Base-by-base conservation (phyloP, 2,113 vertebrate genomes). In the Heterotis niloticus region DNA sequence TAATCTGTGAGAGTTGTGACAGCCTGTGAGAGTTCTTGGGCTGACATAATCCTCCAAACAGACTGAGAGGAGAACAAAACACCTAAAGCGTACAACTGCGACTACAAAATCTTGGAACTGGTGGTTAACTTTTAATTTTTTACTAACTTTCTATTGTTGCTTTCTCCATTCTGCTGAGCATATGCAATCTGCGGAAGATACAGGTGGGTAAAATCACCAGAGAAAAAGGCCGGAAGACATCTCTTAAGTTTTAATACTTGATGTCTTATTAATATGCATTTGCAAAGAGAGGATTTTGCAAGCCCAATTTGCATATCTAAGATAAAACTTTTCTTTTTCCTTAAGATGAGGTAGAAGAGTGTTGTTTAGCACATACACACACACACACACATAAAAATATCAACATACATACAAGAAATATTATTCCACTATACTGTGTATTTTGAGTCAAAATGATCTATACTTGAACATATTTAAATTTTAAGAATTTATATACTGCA, bases 201-300 rank as follows among this genome's bases (percentile, higher is more conserved):
- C 66, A 80, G 79, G 79, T 80, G 71, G 69, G 71, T 13, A 44
- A 72, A 62, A 76, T 81, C 28, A 62, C 34, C 60, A 67, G 44
- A 76, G 62, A 17, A 68, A 59, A 64, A 64, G 29, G 57, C 44
- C 74, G 67, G 56, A 79, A 77, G 57, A 64, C 64, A 64, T 24
- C 57, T 70, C 70, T 65, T n/a, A 54, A 71, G 59, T 29, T 64
- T 84, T 75, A 76, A 80, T 77, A 57, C 68, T 70, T 62, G n/a
- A 74, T 75, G 67, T 75, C 72, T 68, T 80, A 75, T 80, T 74
- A 75, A 80, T 68, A 74, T 80, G 64, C 65, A 75, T 68, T 75
- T 29, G 12, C 29, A 72, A 64, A 75, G 18, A 65, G 18, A 74
- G 24, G 54, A 56, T 56, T 74, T 34, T 74, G 44, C 51, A 56